Base-by-base conservation (phyloP, 1,140 invertebrate species). In the Drosophila serrata region DNA sequence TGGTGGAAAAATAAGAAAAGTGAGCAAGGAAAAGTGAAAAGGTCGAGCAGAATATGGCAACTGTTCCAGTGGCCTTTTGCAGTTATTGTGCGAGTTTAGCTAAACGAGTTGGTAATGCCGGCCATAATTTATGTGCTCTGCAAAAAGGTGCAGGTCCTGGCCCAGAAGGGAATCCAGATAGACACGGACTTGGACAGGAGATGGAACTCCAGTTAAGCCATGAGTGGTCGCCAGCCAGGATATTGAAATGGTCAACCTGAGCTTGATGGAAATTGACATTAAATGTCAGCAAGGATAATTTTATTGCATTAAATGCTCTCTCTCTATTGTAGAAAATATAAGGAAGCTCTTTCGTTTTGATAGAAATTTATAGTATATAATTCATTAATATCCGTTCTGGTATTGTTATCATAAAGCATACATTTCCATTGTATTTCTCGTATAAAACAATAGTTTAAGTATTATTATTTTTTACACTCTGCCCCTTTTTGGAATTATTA, bases 81-180 rank as follows among this genome's bases (percentile, higher is more conserved):
- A 79, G 79, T 86, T 86, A 87, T 82, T 86, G 62, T 82, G 75
- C 58, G 49, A 75, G 81, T 80, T 86, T 68, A 81, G 82, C 82
- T 86, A 78, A 85, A 78, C 82, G 79, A 87, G 79, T 75, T 82
- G 82, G 79, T 86, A 82, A 86, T 79, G 79, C 75, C 62, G 55
- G 46, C 49, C 56, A 37, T 74, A 53, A 74, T 74, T 74, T 74
- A 74, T 62, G 69, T 51, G 57, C 19, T 22, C 19, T 17, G 68
- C 24, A 24, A 37, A 37, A 22, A 19, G 42, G 61, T 29, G 60
- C 24, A 13, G 42, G 17, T 22, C 4, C 49, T 8, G 49, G 29
- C 1, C 19, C 31, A 35, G 19, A 22, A 22, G 29, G 19, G 42
- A 19, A 13, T 7, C 13, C 15, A 58, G 19, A 19, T 27, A 15